Conservation (phyloP, 2,888 invertebrate species). For the Pyrocoelia pectoralis region DNA sequence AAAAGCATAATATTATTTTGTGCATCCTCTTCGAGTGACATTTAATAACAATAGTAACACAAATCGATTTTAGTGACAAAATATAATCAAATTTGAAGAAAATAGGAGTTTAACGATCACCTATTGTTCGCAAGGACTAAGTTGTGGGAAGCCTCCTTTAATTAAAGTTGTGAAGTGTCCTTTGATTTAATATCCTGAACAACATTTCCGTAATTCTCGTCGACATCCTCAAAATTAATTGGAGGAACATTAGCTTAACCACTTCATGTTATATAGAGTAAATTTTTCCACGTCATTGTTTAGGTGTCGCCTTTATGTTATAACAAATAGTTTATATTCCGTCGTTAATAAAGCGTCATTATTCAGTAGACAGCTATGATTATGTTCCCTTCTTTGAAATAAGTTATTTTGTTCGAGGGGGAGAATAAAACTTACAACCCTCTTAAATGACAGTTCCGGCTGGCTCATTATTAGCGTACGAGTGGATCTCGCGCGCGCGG, state of each 20-base stretch:
- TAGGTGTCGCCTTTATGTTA: background rate
- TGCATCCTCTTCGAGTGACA: too few species aligned
- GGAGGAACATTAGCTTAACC: constrained; percentile 11
- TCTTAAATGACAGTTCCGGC: constrained; percentile 11
- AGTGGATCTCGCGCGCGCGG: background rate
- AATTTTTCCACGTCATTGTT: constrained; percentile 11
- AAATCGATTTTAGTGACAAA: background rate
- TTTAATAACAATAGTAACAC: background rate
- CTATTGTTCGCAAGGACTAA: constrained; percentile 8
- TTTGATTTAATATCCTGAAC: constrained; percentile 14
- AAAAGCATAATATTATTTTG: too few species aligned
- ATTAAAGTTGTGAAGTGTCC: constrained; percentile 11
- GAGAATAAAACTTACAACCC: constrained; percentile 8
- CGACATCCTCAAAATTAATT: constrained; percentile 12
- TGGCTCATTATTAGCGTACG: constrained; percentile 3
- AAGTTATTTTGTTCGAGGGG: background rate
- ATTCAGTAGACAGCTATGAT: constrained; percentile 4
- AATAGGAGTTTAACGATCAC: constrained; percentile 4
- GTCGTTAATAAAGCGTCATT: background rate
- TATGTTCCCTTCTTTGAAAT: constrained; percentile 2
- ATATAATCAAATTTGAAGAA: constrained; percentile 4
- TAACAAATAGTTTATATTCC: constrained; percentile 8
- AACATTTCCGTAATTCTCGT: constrained; percentile 13
- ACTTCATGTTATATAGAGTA: constrained; percentile 2
- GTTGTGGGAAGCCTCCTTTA: constrained; percentile 10